Percentiles rank a stretch among this genome's conserved stretches.
phyloP scores from a whole-genome alignment of 1,140 invertebrate genomes.

The Anastatus disparis region DNA sequence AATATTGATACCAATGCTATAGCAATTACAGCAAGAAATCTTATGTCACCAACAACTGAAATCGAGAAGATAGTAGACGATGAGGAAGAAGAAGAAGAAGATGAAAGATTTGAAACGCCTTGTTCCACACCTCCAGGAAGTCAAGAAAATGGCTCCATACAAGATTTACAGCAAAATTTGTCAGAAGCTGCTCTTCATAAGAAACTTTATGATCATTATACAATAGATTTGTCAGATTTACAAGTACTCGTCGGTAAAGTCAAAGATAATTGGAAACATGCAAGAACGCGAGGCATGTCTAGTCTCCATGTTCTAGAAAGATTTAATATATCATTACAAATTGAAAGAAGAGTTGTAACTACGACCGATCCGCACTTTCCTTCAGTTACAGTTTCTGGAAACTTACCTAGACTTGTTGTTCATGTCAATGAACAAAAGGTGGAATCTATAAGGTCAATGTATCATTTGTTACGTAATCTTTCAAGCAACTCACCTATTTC shows the following conservation, averaged over 20 bases:
- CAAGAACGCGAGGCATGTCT: slow-evolving; percentile 83
- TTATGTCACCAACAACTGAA: slow-evolving; percentile 53
- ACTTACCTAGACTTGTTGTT: slow-evolving; percentile 85
- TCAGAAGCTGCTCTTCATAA: slow-evolving; percentile 77
- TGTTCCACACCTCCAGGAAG: slow-evolving; percentile 91
- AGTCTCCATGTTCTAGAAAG: slow-evolving; percentile 86
- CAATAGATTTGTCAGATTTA: slow-evolving; percentile 84
- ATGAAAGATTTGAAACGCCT: slow-evolving; percentile 86
- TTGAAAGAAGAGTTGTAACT: slow-evolving; percentile 82
- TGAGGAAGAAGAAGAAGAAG: slow-evolving; percentile 56
- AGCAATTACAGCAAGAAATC: slow-evolving; percentile 37
- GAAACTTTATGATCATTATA: slow-evolving; percentile 85
- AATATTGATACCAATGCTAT: slow-evolving; percentile 41
- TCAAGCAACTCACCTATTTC: slow-evolving; percentile 42
- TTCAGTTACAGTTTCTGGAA: slow-evolving; percentile 82
- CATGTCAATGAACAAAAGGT: slow-evolving; percentile 93
- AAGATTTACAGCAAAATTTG: slow-evolving; percentile 60
- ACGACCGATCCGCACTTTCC: slow-evolving; percentile 89
- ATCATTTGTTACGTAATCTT: slow-evolving; percentile 58
- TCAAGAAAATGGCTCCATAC: slow-evolving; percentile 71
- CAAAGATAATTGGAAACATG: slow-evolving; percentile 90
- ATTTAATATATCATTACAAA: slow-evolving; percentile 86
- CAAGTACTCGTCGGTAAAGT: slow-evolving; percentile 89
- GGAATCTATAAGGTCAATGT: slow-evolving; percentile 70
- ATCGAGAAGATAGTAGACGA: slow-evolving; percentile 53